phyloP scores from a whole-genome alignment of 2,797 vertebrate genomes.

The Austrolebias charrua region DNA sequence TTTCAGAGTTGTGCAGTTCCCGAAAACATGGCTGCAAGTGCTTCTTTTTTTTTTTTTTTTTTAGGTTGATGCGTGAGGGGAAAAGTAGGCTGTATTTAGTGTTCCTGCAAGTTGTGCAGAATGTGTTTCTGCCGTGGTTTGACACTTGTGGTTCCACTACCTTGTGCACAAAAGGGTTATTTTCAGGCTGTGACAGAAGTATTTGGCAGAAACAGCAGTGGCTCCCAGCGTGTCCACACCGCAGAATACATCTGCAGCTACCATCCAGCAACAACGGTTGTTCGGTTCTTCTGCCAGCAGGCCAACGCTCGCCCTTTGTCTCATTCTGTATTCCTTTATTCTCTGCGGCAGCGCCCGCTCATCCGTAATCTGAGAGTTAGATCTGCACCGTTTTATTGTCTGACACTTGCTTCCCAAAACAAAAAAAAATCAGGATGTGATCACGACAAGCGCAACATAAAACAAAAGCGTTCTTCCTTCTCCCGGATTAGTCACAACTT shows the following conservation, averaged over 20 bases:
- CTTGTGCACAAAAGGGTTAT: constrained; percentile 67
- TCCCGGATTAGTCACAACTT: constrained; percentile 83
- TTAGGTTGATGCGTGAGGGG: constrained; percentile 20
- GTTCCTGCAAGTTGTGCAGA: constrained; percentile 57
- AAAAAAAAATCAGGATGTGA: constrained; percentile 83
- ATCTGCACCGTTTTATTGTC: constrained; percentile 43
- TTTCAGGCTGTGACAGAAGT: constrained; percentile 77
- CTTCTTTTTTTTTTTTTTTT: constrained; percentile 7
- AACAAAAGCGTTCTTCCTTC: constrained; percentile 81
- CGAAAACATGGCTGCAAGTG: constrained; percentile 60
- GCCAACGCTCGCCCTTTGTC: no score
- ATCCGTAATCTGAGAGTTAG: constrained; percentile 9
- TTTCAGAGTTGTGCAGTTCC: constrained; percentile 72
- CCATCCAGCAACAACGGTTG: no score
- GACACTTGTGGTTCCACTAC: constrained; percentile 71
- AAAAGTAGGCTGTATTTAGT: constrained; percentile 60
- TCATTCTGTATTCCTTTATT: no score
- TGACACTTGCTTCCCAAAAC: constrained; percentile 80
- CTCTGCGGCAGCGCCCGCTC: constrained; percentile 8
- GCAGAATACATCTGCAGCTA: constrained; percentile 22
- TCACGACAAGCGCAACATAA: constrained; percentile 76
- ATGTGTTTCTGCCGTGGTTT: constrained; percentile 66
- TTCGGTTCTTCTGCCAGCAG: no score
- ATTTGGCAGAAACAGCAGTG: constrained; percentile 63
- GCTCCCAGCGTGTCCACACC: constrained; percentile 58